Evolutionary conservation across 1,140 invertebrate genomes (phyloP).

Genomic region (Lanistes nyassanus): DNA sequence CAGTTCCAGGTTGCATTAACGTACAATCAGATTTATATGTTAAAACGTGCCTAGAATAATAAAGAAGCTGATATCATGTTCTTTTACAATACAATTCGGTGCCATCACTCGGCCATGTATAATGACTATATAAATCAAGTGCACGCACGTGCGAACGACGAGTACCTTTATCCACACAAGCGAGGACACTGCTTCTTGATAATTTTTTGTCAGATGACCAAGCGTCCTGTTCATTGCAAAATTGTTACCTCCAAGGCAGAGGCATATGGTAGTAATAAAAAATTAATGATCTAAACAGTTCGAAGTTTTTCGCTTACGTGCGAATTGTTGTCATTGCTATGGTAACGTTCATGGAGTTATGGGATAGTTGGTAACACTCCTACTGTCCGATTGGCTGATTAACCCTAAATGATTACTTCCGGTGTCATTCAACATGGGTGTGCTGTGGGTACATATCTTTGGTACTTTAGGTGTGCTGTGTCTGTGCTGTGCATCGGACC

Average conservation of each 20-base stretch:
- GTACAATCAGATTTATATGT: neutral
- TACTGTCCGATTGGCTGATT: too few species aligned
- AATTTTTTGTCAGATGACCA: constrained; percentile 52
- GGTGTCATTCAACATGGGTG: too few species aligned
- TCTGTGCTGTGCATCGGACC: too few species aligned
- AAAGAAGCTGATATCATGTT: neutral
- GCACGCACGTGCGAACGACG: neutral
- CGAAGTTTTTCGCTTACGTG: too few species aligned
- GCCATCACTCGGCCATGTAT: neutral
- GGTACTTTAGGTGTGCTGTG: too few species aligned
- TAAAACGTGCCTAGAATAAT: neutral
- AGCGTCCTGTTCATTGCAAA: constrained; percentile 54
- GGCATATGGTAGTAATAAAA: neutral
- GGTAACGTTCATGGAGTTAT: too few species aligned
- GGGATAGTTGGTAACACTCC: too few species aligned
- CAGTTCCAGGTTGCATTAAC: neutral
- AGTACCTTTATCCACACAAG: constrained; percentile 54
- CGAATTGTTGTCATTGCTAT: too few species aligned
- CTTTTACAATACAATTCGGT: neutral
- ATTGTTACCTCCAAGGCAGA: constrained; percentile 4
- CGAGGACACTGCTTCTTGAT: constrained; percentile 47
- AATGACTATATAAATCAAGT: neutral
- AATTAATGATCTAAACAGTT: too few species aligned
- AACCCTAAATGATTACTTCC: too few species aligned
- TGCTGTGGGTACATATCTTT: too few species aligned